These are phyloP conservation scores for Rafetus swinhoei DNA, from an alignment of 2,113 vertebrate species.

Conservation along the genomic window DNA sequence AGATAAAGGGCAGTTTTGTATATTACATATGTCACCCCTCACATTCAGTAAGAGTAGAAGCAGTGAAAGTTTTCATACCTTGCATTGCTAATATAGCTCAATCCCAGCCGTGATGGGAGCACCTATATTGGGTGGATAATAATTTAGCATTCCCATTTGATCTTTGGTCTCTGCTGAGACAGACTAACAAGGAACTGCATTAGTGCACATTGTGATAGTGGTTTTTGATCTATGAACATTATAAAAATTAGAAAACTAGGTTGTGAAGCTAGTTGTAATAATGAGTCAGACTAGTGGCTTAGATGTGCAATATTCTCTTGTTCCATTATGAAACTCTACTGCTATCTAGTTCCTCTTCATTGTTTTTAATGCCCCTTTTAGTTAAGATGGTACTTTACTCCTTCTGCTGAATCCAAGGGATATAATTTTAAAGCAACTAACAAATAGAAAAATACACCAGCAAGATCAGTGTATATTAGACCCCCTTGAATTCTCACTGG, in stretches of 20 bases:
- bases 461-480: neutral
- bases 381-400: neutral
- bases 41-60: neutral
- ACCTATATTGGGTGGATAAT: neutral
- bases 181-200: neutral
- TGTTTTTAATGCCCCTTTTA: neutral
- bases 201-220: neutral
- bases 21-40: neutral
- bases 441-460: neutral
- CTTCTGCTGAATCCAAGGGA: neutral
- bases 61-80: neutral
- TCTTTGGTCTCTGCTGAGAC: neutral
- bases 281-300: neutral
- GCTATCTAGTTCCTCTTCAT: neutral
- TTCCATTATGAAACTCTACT: neutral
- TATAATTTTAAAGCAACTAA: neutral
- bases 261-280: neutral
- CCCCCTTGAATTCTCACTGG: neutral
- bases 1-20: rapidly evolving
- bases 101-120: neutral
- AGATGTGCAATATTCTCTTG: neutral
- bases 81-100: neutral
- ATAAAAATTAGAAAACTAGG: neutral
- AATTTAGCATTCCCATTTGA: neutral
- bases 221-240: neutral